These are phyloP conservation scores for Brenthis hecate DNA, from an alignment of 2,888 invertebrate species.

Conservation along the genomic window DNA sequence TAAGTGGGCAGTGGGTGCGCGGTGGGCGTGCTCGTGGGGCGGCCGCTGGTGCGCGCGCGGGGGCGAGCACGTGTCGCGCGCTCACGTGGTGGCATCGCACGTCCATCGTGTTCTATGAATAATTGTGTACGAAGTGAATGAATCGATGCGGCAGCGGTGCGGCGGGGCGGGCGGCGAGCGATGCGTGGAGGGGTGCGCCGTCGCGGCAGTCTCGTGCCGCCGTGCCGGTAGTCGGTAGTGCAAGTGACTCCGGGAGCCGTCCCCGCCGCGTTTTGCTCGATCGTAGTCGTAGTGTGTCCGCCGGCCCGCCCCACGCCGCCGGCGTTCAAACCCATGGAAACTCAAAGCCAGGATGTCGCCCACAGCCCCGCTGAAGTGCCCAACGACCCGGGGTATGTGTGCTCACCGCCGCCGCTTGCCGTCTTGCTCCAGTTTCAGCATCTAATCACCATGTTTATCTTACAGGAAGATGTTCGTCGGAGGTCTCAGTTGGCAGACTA, in stretches of 20 bases:
- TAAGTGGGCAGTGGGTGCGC: conserved; percentile 44
- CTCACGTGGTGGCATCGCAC: conserved; percentile 74
- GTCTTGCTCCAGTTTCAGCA: conserved; percentile 48
- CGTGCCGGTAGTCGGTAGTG: conserved; percentile 88
- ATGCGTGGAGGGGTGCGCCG: conserved; percentile 67
- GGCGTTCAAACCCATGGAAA: conserved; percentile 85
- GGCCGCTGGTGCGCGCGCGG: conserved; percentile 54
- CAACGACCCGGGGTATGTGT: conserved; percentile 94
- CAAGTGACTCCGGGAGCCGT: conserved; percentile 85
- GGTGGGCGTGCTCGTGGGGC: conserved; percentile 52
- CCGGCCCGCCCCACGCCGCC: conserved; percentile 69
- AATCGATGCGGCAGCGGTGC: conserved; percentile 74
- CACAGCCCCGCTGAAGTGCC: conserved; percentile 94
- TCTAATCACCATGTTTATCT: conserved; percentile 83
- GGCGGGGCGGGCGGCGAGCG: conserved; percentile 57
- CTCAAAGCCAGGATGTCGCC: conserved; percentile 90
- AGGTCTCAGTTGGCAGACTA: conserved; percentile 99
- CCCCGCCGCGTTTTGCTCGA: conserved; percentile 81
- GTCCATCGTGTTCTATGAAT: conserved; percentile 78
- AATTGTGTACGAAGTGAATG: conserved; percentile 80
- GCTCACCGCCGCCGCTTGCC: conserved; percentile 43
- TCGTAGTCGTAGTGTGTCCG: conserved; percentile 83
- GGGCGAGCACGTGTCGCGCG: conserved; percentile 74
- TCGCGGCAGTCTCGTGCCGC: conserved; percentile 86
- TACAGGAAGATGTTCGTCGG: conserved; percentile 99